Conservation (phyloP, 2,888 invertebrate genomes). For the Caenorhabditis sp. region DNA sequence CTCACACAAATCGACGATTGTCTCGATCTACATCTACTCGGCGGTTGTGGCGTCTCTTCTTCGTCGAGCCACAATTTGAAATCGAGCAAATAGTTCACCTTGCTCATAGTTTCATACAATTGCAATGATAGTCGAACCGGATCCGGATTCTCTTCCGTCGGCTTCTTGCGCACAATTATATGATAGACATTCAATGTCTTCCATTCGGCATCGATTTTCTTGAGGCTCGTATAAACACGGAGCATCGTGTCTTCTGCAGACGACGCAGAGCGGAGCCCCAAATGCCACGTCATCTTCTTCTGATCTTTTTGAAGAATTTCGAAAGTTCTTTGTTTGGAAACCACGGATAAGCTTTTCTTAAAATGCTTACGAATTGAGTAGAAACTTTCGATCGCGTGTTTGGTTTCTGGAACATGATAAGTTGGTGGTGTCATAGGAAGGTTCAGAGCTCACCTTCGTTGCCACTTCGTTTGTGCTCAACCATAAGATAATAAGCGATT, state of each 20-base stretch:
- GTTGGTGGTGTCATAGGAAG: too few relatives aligned
- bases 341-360: neutral
- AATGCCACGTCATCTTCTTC: constrained; percentile 83
- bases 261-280: constrained; percentile 88
- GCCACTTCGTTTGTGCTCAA: constrained; percentile 93
- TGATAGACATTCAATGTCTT: constrained; percentile 94
- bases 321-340: constrained; percentile 11
- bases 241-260: constrained; percentile 33
- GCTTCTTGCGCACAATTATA: constrained; percentile 86
- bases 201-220: constrained; percentile 95
- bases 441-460: constrained; percentile 80
- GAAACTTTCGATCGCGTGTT: constrained; percentile 79
- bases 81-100: constrained; percentile 93
- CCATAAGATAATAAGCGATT: constrained; percentile 96
- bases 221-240: constrained; percentile 95
- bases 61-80: constrained; percentile 83
- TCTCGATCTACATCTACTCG: constrained; percentile 62
- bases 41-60: constrained; percentile 43
- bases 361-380: constrained; percentile 74
- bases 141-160: constrained; percentile 74
- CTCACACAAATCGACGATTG: constrained; percentile 64
- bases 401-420: constrained; percentile 68
- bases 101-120: constrained; percentile 92
- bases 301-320: constrained; percentile 32
- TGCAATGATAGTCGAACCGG: constrained; percentile 83